Percentiles rank a stretch among this genome's conserved stretches.
phyloP scores from a whole-genome alignment of 2,113 vertebrate species.

The Chrysemys picta region DNA sequence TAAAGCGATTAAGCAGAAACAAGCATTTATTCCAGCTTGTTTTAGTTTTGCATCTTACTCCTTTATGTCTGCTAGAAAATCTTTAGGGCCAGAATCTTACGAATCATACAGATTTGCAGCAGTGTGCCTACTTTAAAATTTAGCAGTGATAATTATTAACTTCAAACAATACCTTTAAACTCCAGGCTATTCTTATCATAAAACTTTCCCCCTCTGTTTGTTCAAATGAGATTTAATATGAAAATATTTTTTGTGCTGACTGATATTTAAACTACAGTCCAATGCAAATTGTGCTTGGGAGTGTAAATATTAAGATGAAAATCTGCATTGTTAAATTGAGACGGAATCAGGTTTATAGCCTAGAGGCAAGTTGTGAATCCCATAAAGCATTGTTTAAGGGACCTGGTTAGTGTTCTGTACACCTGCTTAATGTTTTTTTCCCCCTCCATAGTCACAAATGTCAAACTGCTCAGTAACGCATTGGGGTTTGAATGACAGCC shows the following conservation, averaged over 20 bases:
- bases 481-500: constrained; percentile 83
- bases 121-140: constrained; percentile 68
- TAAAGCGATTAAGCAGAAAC: constrained; percentile 65
- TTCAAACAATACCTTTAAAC: constrained; percentile 41
- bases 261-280: constrained; percentile 57
- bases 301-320: constrained; percentile 76
- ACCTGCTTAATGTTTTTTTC: constrained; percentile 83
- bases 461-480: constrained; percentile 81
- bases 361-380: constrained; percentile 81
- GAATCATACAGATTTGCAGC: constrained; percentile 58
- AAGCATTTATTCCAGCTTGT: constrained; percentile 52
- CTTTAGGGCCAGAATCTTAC: constrained; percentile 39
- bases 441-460: constrained; percentile 81
- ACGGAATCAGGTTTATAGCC: constrained; percentile 79
- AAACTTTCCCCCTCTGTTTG: constrained; percentile 11
- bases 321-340: constrained; percentile 77
- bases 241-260: constrained; percentile 34
- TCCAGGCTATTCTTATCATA: constrained; percentile 37
- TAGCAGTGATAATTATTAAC: constrained; percentile 64
- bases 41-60: constrained; percentile 66
- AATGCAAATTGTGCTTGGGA: constrained; percentile 43
- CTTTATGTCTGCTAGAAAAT: constrained; percentile 39
- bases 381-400: constrained; percentile 84
- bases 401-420: constrained; percentile 87
- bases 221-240: constrained; percentile 32